phyloP scores from a whole-genome alignment of 2,113 vertebrate genomes.

The Galeopterus variegatus region DNA sequence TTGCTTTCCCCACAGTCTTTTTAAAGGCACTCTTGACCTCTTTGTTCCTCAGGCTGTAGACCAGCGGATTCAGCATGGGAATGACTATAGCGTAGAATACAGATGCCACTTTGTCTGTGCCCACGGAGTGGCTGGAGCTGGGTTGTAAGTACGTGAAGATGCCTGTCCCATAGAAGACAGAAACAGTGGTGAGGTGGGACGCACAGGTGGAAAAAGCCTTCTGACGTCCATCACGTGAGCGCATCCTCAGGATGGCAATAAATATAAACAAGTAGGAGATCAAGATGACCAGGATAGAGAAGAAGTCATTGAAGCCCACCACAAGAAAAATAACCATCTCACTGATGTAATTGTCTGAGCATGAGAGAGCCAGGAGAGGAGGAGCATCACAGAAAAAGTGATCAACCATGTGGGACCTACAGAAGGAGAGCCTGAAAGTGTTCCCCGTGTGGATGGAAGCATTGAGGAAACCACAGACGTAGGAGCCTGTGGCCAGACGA shows the following conservation, averaged over 20 bases:
- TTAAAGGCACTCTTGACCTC: slow-evolving; percentile 72
- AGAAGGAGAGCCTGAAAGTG: slow-evolving; percentile 56
- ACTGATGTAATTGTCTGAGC: background rate
- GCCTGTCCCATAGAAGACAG: slow-evolving; percentile 43
- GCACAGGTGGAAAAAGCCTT: slow-evolving; percentile 72
- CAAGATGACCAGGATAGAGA: background rate
- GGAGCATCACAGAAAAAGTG: slow-evolving; percentile 73
- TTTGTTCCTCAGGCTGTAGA: slow-evolving; percentile 66
- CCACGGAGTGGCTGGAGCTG: slow-evolving; percentile 65
- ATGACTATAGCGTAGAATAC: slow-evolving; percentile 49
- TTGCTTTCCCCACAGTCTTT: slow-evolving; percentile 52
- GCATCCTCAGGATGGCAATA: slow-evolving; percentile 51
- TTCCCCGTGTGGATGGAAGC: slow-evolving; percentile 33
- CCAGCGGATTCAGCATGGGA: slow-evolving; percentile 65
- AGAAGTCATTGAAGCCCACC: slow-evolving; percentile 27
- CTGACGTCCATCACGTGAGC: background rate
- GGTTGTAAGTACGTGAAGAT: slow-evolving; percentile 70
- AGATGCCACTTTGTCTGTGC: slow-evolving; percentile 41
- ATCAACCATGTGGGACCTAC: background rate
- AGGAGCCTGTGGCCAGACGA: background rate
- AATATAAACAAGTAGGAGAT: slow-evolving; percentile 64
- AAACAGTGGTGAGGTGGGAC: slow-evolving; percentile 49
- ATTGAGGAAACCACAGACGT: slow-evolving; percentile 37
- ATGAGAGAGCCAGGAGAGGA: slow-evolving; percentile 65
- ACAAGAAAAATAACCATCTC: slow-evolving; percentile 27